A percentile compares a stretch with the other conserved stretches of the same genome.
Conservation (phyloP, 2,888 invertebrate species). For the Gymnocheta viridis region DNA sequence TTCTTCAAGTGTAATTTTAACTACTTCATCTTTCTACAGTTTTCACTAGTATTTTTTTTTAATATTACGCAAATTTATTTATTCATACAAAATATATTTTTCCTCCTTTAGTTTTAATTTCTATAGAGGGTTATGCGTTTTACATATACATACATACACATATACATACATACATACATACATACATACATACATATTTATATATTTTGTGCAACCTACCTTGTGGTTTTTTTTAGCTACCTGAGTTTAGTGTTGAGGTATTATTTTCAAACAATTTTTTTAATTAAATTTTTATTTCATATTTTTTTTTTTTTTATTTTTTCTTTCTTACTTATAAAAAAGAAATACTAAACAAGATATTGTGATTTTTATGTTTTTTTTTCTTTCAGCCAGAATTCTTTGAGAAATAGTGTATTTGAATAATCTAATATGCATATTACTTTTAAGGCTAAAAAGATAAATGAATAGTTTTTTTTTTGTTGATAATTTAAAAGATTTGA, state of each 20-base stretch:
- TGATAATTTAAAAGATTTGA: not conserved
- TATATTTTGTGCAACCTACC: too few relatives aligned
- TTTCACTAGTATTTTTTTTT: constrained; percentile 13
- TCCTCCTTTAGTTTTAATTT: constrained; percentile 36
- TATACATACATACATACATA: too few relatives aligned
- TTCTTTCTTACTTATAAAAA: not conserved
- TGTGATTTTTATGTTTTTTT: constrained; percentile 48
- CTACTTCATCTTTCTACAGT: not conserved
- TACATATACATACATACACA: too few relatives aligned
- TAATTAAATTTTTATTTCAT: constrained; percentile 2
- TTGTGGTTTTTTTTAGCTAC: constrained; percentile 63
- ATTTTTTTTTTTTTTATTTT: not conserved
- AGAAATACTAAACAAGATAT: constrained; percentile 32
- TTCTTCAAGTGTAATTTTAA: constrained; percentile 4
- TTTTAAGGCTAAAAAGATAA: constrained; percentile 24
- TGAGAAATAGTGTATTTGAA: constrained; percentile 15
- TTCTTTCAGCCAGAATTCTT: not conserved
- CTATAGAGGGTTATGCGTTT: constrained; percentile 44
- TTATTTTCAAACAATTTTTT: constrained; percentile 51
- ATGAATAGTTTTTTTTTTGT: not conserved
- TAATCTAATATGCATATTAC: constrained; percentile 30
- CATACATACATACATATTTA: too few relatives aligned
- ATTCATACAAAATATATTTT: constrained; percentile 36
- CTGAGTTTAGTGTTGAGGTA: constrained; percentile 58
- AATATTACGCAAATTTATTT: constrained; percentile 56